Evolutionary conservation across 1,140 invertebrate species (phyloP).

Genomic region (Sarcophaga peregrina): DNA sequence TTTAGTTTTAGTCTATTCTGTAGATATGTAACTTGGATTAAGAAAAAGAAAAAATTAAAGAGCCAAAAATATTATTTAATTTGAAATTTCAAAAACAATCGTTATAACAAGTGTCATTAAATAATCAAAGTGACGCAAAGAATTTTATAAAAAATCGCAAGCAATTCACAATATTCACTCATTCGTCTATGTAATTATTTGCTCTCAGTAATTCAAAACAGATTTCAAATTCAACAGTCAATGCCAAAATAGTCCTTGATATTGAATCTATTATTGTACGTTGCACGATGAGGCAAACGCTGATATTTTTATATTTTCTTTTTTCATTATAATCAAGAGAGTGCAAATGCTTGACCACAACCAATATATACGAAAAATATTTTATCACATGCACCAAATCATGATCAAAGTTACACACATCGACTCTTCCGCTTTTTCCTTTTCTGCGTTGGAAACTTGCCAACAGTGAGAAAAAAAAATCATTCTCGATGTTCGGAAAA

Average conservation of each 20-base stretch:
- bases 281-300: background rate
- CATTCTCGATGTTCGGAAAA: background rate
- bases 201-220: background rate
- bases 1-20: too few relatives aligned
- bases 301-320: too few relatives aligned
- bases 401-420: background rate
- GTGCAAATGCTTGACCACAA: too few relatives aligned
- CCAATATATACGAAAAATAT: too few relatives aligned
- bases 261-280: background rate
- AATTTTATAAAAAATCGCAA: background rate
- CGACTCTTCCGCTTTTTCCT: background rate
- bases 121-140: background rate
- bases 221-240: background rate
- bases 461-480: background rate
- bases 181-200: background rate
- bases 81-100: background rate
- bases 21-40: too few relatives aligned
- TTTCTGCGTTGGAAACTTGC: background rate
- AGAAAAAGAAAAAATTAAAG: too few relatives aligned
- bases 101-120: too few relatives aligned
- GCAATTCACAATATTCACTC: background rate
- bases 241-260: slow-evolving; percentile 16
- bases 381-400: background rate
- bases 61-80: background rate
- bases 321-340: too few relatives aligned